These are phyloP conservation scores for Trichonephila clavata DNA, from an alignment of 1,140 invertebrate genomes.

Conservation along the genomic window DNA sequence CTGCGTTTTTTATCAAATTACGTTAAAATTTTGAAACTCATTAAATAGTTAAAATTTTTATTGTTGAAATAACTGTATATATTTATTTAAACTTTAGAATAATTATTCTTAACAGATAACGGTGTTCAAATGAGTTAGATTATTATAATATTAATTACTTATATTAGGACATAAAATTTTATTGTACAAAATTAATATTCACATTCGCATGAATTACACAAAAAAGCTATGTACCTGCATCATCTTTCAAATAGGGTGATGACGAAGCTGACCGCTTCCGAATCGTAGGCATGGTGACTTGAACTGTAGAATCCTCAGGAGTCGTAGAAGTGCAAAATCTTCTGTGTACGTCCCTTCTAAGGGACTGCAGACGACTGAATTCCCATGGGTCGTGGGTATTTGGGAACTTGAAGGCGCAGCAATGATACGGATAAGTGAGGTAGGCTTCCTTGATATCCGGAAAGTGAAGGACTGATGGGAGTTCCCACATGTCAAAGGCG, in stretches of 20 bases:
- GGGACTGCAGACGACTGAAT: constrained; percentile 32
- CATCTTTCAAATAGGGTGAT: background rate
- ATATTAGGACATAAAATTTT: no score
- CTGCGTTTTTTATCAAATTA: no score
- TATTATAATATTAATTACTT: no score
- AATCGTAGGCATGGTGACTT: background rate
- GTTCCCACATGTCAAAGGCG: constrained; percentile 87
- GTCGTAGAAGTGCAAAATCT: constrained; percentile 6
- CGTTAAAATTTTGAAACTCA: no score
- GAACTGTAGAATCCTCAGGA: background rate
- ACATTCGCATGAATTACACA: no score
- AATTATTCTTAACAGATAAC: no score
- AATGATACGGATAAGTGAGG: constrained; percentile 93
- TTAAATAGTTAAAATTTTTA: no score
- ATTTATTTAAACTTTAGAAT: no score
- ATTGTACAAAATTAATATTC: no score
- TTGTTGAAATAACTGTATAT: no score
- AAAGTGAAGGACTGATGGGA: constrained; percentile 92
- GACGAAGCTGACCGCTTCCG: background rate
- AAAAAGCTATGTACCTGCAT: background rate
- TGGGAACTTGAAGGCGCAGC: constrained; percentile 93
- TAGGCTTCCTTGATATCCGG: constrained; percentile 83
- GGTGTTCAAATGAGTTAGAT: no score
- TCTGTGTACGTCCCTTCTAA: constrained; percentile 47
- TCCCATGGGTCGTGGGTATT: constrained; percentile 84